Evolutionary conservation across 1,140 invertebrate genomes (phyloP).

Genomic region (Anastrepha obliqua): DNA sequence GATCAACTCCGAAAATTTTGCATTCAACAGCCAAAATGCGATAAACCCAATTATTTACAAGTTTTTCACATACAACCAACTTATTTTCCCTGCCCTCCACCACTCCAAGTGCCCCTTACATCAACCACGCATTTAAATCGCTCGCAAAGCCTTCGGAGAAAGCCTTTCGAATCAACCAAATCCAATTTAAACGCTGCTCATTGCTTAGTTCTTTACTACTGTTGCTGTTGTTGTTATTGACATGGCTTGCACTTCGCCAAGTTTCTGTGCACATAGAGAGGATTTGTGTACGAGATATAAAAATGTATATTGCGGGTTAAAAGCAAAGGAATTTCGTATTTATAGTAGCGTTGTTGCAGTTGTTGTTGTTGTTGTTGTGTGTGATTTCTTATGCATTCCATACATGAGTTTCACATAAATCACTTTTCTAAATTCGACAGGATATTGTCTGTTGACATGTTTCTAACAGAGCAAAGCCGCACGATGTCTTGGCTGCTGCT

Average conservation of each 20-base stretch:
- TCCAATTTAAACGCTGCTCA: slow-evolving; percentile 28
- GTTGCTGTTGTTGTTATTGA: neutral
- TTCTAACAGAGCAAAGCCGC: slow-evolving; percentile 33
- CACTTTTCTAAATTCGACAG: slow-evolving; percentile 48
- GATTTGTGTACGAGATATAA: neutral
- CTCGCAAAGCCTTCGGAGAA: neutral
- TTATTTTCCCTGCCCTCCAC: no score
- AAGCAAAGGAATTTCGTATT: neutral
- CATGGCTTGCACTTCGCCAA: neutral
- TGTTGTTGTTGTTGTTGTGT: no score
- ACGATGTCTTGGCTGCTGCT: slow-evolving; percentile 27
- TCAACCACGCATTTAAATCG: slow-evolving; percentile 1
- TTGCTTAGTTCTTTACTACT: slow-evolving; percentile 1
- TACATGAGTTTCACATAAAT: no score
- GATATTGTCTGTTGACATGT: slow-evolving; percentile 53
- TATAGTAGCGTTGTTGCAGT: neutral
- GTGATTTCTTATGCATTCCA: no score
- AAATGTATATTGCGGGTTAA: neutral
- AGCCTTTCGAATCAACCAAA: slow-evolving; percentile 36
- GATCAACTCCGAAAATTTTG: no score
- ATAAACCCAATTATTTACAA: no score
- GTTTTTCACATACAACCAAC: no score
- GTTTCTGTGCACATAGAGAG: neutral
- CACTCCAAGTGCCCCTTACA: neutral
- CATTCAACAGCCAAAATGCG: no score